Conservation (phyloP, 35 echinoderm and acorn worm species). For the Ophioderma brevispina region DNA sequence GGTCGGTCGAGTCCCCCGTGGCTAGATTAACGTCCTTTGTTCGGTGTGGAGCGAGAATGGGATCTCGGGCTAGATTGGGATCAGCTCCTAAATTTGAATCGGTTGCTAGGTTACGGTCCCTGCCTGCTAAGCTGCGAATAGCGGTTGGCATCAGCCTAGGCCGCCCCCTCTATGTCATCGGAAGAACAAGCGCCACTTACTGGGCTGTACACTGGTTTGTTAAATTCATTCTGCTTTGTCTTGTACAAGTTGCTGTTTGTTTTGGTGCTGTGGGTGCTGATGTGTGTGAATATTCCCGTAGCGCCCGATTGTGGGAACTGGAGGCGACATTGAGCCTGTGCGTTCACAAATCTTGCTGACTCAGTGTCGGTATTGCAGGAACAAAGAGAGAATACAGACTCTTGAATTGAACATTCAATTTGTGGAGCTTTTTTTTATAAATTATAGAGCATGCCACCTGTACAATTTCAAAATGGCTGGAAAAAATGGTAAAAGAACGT, state of each 20-base stretch:
- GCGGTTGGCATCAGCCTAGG: not conserved
- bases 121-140: not conserved
- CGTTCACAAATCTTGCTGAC: not conserved
- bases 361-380: not conserved
- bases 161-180: not conserved
- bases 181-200: not conserved
- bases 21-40: not conserved
- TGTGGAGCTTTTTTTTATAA: no score
- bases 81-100: not conserved
- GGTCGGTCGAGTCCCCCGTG: no score
- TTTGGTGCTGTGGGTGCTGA: not conserved
- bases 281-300: not conserved
- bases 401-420: no score
- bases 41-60: not conserved
- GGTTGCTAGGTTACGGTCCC: not conserved
- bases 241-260: not conserved
- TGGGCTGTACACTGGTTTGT: constrained; percentile 15
- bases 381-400: no score
- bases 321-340: not conserved
- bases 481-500: no score
- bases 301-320: not conserved
- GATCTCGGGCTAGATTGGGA: not conserved
- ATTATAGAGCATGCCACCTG: no score
- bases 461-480: no score
- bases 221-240: constrained; percentile 14